A percentile compares a stretch with the other conserved stretches of the same genome.
Conservation (phyloP, 2,113 vertebrate species). For the Tetrao urogallus region DNA sequence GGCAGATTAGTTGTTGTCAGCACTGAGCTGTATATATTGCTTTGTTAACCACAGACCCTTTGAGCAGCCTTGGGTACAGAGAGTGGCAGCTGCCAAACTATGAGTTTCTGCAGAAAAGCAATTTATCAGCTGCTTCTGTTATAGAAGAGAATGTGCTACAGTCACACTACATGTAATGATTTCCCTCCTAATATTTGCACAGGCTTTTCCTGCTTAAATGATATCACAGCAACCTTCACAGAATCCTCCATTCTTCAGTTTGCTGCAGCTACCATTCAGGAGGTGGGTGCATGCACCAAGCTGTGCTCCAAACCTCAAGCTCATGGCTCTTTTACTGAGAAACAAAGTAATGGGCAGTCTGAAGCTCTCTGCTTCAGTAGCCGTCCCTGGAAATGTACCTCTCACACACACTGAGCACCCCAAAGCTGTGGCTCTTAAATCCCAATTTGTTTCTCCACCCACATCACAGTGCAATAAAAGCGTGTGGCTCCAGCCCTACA, state of each 20-base stretch:
- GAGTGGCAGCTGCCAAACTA: not conserved
- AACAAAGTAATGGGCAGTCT: not conserved
- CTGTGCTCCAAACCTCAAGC: not conserved
- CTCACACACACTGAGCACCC: not conserved
- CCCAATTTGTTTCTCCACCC: not conserved
- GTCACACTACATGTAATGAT: not conserved
- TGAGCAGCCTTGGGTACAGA: not conserved
- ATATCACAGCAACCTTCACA: not conserved
- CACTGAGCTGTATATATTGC: not conserved
- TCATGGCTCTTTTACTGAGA: not conserved
- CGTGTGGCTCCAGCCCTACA: accelerated
- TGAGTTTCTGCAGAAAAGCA: not conserved
- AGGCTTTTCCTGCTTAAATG: not conserved
- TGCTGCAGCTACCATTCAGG: not conserved
- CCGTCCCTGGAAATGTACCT: not conserved
- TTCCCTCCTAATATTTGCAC: not conserved
- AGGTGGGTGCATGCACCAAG: not conserved
- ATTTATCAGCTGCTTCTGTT: not conserved
- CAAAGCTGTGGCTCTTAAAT: not conserved
- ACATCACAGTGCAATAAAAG: not conserved
- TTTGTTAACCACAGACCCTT: not conserved
- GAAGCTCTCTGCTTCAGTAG: not conserved
- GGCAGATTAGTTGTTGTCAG: not conserved
- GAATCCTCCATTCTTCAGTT: not conserved
- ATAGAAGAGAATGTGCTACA: not conserved